A percentile compares a stretch with the other conserved stretches of the same genome.
These are phyloP conservation scores for Malaclemys terrapin DNA, from an alignment of 2,113 vertebrate genomes.

Conservation along the genomic window DNA sequence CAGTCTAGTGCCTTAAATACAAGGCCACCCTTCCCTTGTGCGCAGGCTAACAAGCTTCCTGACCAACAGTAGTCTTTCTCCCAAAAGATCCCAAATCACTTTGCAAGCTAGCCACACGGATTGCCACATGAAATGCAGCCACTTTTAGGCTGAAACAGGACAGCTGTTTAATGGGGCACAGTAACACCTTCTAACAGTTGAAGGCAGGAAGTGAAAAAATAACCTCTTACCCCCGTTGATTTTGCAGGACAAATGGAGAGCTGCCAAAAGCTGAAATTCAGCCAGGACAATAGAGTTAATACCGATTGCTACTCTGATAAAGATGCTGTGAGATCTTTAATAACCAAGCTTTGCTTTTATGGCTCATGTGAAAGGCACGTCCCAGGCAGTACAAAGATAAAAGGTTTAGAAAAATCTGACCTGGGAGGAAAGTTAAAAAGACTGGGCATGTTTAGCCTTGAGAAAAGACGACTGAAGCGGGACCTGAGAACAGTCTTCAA, in stretches of 20 bases:
- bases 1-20: background rate
- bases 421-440: no score
- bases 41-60: background rate
- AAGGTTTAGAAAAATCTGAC: no score
- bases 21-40: background rate
- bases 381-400: background rate
- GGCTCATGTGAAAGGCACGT: background rate
- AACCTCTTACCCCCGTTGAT: background rate
- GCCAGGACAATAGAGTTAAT: background rate
- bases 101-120: background rate
- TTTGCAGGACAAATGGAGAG: background rate
- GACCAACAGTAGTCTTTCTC: background rate
- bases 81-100: background rate
- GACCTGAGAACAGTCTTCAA: no score
- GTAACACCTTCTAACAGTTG: background rate
- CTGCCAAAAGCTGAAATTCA: background rate
- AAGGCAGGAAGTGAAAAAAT: background rate
- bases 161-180: background rate
- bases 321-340: background rate
- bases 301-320: background rate
- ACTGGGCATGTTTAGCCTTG: no score
- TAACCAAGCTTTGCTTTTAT: background rate
- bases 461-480: no score
- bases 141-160: background rate
- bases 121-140: background rate